Conservation (phyloP, 2,113 vertebrate species). For the Clarias macrocephalus region DNA sequence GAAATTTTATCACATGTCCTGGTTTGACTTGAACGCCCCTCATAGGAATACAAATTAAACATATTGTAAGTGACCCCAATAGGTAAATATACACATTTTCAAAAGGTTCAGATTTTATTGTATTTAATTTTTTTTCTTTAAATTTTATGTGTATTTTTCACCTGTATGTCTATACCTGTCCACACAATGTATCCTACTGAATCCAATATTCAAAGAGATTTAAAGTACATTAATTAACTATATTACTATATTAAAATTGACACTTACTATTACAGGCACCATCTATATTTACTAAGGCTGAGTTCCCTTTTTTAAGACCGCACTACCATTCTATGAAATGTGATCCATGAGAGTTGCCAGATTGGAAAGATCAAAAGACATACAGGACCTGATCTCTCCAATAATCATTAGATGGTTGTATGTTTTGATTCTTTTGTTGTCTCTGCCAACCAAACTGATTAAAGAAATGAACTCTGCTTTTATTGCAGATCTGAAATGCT, state of each 20-base stretch:
- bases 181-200: too few species aligned
- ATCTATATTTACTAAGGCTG: background rate
- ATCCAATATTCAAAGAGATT: background rate
- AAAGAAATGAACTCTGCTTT: background rate
- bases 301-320: background rate
- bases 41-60: too few species aligned
- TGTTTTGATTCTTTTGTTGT: background rate
- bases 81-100: background rate
- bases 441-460: background rate
- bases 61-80: too few species aligned
- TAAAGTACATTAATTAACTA: background rate
- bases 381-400: background rate
- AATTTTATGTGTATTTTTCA: background rate
- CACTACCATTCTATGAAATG: background rate
- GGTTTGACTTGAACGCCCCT: too few species aligned
- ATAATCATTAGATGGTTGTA: background rate
- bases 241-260: background rate
- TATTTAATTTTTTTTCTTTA: too few species aligned
- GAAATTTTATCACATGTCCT: too few species aligned
- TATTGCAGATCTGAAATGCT: background rate
- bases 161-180: background rate
- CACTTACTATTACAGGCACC: too few species aligned
- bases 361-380: background rate
- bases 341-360: background rate
- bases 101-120: background rate